Percentiles rank a stretch among this genome's conserved stretches.
These are phyloP conservation scores for Danionella cerebrum DNA, from an alignment of 2,113 vertebrate species.

Conservation along the genomic window DNA sequence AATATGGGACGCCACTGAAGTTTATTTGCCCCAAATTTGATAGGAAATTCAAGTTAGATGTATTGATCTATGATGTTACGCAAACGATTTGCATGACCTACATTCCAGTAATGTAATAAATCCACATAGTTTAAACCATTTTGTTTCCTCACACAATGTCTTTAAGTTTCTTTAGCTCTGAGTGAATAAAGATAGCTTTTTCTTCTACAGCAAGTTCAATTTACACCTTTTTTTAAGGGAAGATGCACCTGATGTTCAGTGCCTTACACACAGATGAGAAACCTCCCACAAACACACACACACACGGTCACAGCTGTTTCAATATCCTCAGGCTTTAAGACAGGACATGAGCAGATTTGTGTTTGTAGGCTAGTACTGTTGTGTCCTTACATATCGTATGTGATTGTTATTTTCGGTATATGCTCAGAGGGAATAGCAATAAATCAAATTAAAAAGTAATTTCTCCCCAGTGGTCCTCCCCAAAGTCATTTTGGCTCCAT, in stretches of 20 bases:
- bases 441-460: slow-evolving; percentile 67
- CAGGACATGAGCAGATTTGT: slow-evolving; percentile 18
- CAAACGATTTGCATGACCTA: too few species aligned
- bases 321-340: slow-evolving; percentile 10
- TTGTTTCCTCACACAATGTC: neutral
- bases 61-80: too few species aligned
- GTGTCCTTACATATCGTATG: neutral
- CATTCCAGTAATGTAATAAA: too few species aligned
- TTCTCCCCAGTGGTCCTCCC: slow-evolving; percentile 47
- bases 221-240: neutral
- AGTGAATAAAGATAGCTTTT: neutral
- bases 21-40: too few species aligned
- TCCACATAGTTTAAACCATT: neutral
- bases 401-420: slow-evolving; percentile 44
- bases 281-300: neutral
- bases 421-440: slow-evolving; percentile 56
- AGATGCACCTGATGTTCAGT: neutral
- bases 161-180: neutral
- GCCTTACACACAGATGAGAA: neutral
- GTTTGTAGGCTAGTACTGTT: neutral
- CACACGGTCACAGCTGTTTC: neutral
- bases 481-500: slow-evolving; percentile 49
- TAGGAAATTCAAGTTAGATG: too few species aligned
- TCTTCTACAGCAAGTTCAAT: neutral
- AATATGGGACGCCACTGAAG: too few species aligned